A percentile compares a stretch with the other conserved stretches of the same genome.
phyloP scores from a whole-genome alignment of 2,797 vertebrate genomes.

The Champsocephalus esox region DNA sequence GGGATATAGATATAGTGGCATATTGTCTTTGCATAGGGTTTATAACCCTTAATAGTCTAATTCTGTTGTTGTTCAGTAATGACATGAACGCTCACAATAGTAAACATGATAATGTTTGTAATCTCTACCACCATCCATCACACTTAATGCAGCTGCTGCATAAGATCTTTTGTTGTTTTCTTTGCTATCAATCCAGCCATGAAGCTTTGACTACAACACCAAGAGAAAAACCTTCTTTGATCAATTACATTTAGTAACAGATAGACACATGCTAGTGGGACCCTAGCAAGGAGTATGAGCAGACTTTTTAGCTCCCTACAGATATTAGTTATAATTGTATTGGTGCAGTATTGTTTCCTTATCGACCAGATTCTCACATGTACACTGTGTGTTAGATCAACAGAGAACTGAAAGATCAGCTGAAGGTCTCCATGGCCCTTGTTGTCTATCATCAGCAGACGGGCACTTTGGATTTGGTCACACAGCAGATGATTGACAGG shows the following conservation, averaged over 20 bases:
- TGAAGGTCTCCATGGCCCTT: slow-evolving; percentile 58
- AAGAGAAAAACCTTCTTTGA: background rate
- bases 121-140: background rate
- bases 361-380: slow-evolving; percentile 4
- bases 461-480: slow-evolving; percentile 65
- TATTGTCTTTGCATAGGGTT: background rate
- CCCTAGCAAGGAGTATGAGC: too few species aligned
- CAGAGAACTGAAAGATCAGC: slow-evolving; percentile 65
- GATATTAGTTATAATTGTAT: background rate
- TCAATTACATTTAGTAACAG: background rate
- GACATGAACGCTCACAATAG: background rate
- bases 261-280: background rate
- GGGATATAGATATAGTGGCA: background rate
- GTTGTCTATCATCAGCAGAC: slow-evolving; percentile 76
- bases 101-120: background rate
- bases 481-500: slow-evolving; percentile 78
- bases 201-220: background rate
- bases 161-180: background rate
- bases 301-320: background rate
- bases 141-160: background rate
- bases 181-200: background rate
- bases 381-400: slow-evolving; percentile 71
- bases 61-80: background rate
- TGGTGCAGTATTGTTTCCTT: background rate
- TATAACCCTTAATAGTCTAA: background rate